Evolutionary conservation across 2,113 vertebrate species (phyloP), one percentile per base, ranked within the genome.

Genomic region (Trachemys scripta): DNA sequence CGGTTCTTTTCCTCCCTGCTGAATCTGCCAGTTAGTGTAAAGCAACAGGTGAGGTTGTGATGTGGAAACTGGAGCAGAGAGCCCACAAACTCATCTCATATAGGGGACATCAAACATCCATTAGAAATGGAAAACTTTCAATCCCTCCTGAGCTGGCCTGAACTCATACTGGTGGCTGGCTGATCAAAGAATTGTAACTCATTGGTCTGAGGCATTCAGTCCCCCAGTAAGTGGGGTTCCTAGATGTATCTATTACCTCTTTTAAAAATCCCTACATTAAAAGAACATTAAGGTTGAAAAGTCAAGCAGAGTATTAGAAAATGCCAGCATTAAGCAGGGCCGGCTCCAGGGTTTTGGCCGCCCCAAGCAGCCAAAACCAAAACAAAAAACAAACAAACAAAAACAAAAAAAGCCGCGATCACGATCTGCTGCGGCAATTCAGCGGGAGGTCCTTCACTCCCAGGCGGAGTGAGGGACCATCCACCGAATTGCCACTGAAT

Each of bases 41-140:
- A 97, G 93, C 85, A 97, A 94, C 96, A 95, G 91, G 91, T 93
- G 90, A 89, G 89, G 96, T 97, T 97, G 92, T 97, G 96, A 97
- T 97, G 94, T 93, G 89, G 95, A 92, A 97, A 94, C 91, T 97
- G 97, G 81, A 96, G 87, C 97, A 96, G 96, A 92, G 94, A 96
- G 65, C 93, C 97, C 95, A 96, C 97, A 97, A 97, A 96, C 92
- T 97, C 96, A 95, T 97, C 59, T 31, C 97, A 96, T 97, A 97
- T 96, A 96, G 90, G 92, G 90, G 97, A 96, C 89, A 90, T 93
- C 95, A 97, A 97, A 97, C 89, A 96, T 97, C 96, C 92, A 97
- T 96, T 96, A 97, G 81, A 96, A 95, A 95, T 93, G 95, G 95
- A 93, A 97, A 97, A 96, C 96, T 97, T 97, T 97, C 97, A 95